These are phyloP conservation scores for Donacobius atricapilla DNA, from an alignment of 2,113 vertebrate genomes.

Conservation along the genomic window DNA sequence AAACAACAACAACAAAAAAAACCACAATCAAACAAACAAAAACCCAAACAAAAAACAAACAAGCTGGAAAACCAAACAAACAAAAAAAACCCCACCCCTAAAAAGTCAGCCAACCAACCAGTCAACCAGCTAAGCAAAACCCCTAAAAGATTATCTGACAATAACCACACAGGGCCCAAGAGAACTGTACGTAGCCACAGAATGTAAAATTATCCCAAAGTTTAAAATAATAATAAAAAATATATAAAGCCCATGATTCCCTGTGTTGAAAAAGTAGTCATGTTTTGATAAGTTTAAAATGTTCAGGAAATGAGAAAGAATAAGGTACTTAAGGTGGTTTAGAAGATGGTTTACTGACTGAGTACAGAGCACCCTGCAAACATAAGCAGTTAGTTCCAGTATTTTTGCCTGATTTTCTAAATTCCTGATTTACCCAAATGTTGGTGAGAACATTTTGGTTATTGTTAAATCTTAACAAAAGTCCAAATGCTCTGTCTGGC, in stretches of 20 bases:
- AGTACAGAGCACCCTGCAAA: background rate
- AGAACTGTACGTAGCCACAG: background rate
- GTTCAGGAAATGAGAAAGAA: background rate
- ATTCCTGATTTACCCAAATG: background rate
- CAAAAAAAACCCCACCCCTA: too few species aligned
- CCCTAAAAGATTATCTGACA: background rate
- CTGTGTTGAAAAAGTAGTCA: background rate
- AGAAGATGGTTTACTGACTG: background rate
- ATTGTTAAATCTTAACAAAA: background rate
- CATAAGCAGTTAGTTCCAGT: fast-evolving
- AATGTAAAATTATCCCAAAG: background rate
- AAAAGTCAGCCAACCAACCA: background rate
- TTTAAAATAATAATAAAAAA: background rate
- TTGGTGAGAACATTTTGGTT: background rate
- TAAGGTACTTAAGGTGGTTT: background rate
- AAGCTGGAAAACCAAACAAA: too few species aligned
- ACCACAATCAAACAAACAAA: background rate
- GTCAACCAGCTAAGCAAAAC: background rate
- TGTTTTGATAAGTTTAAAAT: background rate
- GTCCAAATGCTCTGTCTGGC: background rate
- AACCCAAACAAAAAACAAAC: background rate
- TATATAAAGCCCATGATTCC: fast-evolving
- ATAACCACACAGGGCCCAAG: background rate
- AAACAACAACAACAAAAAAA: background rate
- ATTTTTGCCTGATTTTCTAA: background rate